Evolutionary conservation across 2,797 vertebrate genomes (phyloP).

Genomic region (Nothura maculosa): DNA sequence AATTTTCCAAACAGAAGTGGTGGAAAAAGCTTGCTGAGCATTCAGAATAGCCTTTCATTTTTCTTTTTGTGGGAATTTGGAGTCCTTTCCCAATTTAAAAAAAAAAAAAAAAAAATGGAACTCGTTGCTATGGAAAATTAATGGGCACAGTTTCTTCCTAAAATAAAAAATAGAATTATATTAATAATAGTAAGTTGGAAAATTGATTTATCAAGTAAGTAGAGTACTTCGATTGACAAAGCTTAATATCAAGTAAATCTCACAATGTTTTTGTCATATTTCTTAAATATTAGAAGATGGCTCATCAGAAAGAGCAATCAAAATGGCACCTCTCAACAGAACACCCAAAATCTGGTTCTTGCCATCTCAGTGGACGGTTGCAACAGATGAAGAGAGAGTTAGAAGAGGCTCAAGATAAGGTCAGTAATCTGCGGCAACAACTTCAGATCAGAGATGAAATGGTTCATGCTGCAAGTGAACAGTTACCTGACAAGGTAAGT

Average conservation of each 20-base stretch:
- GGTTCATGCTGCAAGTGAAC: conserved; percentile 81
- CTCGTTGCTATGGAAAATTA: neutral
- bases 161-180: neutral
- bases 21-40: neutral
- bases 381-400: conserved; percentile 81
- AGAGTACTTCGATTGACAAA: neutral
- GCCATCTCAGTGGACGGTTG: conserved; percentile 82
- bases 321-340: conserved; percentile 85
- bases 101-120: neutral
- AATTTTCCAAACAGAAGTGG: neutral
- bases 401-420: conserved; percentile 78
- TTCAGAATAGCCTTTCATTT: neutral
- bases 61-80: neutral
- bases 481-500: conserved; percentile 86
- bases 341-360: conserved; percentile 82
- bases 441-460: conserved; percentile 80
- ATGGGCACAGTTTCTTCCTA: neutral
- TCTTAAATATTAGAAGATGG: conserved; percentile 78
- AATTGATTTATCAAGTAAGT: neutral
- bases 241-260: neutral
- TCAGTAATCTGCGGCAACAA: conserved; percentile 79
- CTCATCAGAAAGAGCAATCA: conserved; percentile 84
- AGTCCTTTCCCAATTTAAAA: neutral
- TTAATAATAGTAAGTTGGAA: neutral
- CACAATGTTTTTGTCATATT: neutral